Conservation (phyloP, 1,140 invertebrate species). For the Planococcus citri region DNA sequence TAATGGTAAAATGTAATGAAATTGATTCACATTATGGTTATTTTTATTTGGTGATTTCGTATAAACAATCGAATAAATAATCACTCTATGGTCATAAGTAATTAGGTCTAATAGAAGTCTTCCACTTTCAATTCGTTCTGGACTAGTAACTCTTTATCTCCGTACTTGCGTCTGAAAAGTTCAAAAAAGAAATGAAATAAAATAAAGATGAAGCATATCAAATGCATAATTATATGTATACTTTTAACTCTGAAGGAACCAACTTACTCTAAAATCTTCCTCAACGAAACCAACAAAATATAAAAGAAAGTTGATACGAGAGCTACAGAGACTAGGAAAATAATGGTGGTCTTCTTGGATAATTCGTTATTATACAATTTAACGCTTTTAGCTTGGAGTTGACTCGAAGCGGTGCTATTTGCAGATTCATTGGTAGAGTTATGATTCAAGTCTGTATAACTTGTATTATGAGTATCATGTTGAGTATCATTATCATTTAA, state of each 20-base stretch:
- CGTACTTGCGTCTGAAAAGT: not conserved
- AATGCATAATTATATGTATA: no score
- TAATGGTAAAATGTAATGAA: no score
- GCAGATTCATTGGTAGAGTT: not conserved
- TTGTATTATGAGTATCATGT: not conserved
- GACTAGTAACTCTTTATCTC: not conserved
- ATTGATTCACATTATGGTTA: no score
- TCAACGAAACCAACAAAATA: not conserved
- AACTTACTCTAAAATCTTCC: not conserved
- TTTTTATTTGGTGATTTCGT: no score
- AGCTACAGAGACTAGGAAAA: not conserved
- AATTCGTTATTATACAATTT: not conserved
- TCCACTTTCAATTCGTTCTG: not conserved
- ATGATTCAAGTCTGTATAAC: not conserved
- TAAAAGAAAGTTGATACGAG: not conserved
- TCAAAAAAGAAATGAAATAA: not conserved
- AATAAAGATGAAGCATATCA: no score
- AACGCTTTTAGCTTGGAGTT: not conserved
- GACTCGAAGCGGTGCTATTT: not conserved
- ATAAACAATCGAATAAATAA: no score
- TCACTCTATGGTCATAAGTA: no score
- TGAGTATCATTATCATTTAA: not conserved
- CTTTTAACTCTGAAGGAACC: no score
- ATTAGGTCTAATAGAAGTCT: not conserved
- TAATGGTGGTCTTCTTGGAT: not conserved